phyloP scores from a whole-genome alignment of 2,797 vertebrate genomes.

The Psittacula derbiana region DNA sequence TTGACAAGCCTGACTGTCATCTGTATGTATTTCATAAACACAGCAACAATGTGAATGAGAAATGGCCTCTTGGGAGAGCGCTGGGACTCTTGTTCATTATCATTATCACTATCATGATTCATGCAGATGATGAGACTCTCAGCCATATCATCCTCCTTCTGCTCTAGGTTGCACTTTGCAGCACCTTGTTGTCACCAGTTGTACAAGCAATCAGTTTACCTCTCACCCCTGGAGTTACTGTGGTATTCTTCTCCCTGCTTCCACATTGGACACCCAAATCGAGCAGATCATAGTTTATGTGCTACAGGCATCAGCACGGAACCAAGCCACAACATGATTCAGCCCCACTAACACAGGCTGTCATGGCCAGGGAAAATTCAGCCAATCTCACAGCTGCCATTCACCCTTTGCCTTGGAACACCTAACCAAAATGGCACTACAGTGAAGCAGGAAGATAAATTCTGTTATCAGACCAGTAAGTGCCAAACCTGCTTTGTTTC shows the following conservation, averaged over 20 bases:
- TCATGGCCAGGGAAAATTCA: not conserved
- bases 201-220: not conserved
- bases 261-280: not conserved
- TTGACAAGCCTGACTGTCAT: constrained; percentile 41
- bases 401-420: not conserved
- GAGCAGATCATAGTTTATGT: not conserved
- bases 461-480: not conserved
- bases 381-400: not conserved
- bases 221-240: accelerated
- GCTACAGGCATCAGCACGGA: not conserved
- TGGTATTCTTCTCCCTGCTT: not conserved
- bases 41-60: not conserved
- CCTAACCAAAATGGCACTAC: not conserved
- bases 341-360: not conserved
- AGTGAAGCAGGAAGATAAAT: not conserved
- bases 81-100: constrained; percentile 1
- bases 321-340: not conserved
- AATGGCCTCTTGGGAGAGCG: constrained; percentile 14
- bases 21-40: constrained; percentile 18
- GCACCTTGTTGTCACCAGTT: not conserved
- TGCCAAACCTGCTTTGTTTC: not conserved
- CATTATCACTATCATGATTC: constrained; percentile 27
- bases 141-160: not conserved
- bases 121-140: not conserved
- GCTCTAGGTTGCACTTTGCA: not conserved